Conservation (phyloP, 1,140 invertebrate genomes). For the Akabosia matsudoensis region DNA sequence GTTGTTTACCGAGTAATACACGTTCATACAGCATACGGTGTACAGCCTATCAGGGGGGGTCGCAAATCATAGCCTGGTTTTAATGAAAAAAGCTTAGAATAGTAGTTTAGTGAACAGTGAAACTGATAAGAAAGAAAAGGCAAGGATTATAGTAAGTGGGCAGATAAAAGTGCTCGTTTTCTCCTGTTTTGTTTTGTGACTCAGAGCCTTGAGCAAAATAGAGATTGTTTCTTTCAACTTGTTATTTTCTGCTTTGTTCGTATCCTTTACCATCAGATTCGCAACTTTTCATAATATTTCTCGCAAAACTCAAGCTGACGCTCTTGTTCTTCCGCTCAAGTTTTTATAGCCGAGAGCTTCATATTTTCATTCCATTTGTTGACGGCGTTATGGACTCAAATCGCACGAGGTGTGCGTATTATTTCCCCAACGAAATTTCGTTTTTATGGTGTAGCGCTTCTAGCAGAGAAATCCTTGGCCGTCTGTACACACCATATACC, state of each 20-base stretch:
- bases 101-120: background rate
- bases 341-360: slow-evolving; percentile 22
- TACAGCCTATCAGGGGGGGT: too few species aligned
- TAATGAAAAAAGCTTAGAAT: background rate
- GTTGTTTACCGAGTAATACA: too few species aligned
- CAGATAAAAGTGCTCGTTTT: background rate
- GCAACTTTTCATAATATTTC: slow-evolving; percentile 18
- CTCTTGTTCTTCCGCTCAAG: slow-evolving; percentile 12
- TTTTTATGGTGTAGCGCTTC: too few species aligned
- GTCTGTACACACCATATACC: too few species aligned
- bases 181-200: background rate
- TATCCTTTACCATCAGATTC: slow-evolving; percentile 1
- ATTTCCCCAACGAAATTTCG: too few species aligned
- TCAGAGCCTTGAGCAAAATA: slow-evolving; percentile 5
- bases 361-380: slow-evolving; percentile 23
- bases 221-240: slow-evolving; percentile 2
- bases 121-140: background rate
- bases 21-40: too few species aligned
- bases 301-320: slow-evolving; percentile 10
- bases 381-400: slow-evolving; percentile 1
- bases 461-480: too few species aligned
- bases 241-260: background rate
- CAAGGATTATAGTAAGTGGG: background rate
- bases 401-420: background rate
- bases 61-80: background rate